A percentile compares a stretch with the other conserved stretches of the same genome.
Conservation (phyloP, 1,140 invertebrate species). For the Macrocentrus cingulum region DNA sequence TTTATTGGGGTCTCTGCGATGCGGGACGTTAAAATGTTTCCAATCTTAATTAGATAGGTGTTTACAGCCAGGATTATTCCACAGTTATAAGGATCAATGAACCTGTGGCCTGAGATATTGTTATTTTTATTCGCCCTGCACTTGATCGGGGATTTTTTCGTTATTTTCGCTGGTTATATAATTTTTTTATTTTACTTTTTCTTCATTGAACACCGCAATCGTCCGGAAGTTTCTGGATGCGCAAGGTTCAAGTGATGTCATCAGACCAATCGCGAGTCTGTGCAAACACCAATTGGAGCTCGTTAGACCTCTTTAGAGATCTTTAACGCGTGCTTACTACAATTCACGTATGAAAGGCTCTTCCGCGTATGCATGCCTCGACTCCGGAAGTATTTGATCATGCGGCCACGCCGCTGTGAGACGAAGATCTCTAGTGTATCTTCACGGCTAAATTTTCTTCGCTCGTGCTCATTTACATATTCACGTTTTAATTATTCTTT, state of each 20-base stretch:
- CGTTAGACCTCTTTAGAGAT: conserved; percentile 36
- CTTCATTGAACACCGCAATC: too few species aligned
- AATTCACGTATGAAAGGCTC: conserved; percentile 10
- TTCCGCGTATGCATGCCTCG: conserved; percentile 35
- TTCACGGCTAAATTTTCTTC: neutral
- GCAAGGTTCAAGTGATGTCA: too few species aligned
- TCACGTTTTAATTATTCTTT: too few species aligned
- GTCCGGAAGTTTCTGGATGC: too few species aligned
- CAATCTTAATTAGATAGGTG: conserved; percentile 61
- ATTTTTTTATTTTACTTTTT: too few species aligned
- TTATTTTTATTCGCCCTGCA: neutral
- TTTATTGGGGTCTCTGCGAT: conserved; percentile 48
- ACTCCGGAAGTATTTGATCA: conserved; percentile 21
- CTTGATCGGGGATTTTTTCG: too few species aligned
- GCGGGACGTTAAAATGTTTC: conserved; percentile 55
- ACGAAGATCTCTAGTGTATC: neutral
- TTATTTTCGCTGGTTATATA: too few species aligned
- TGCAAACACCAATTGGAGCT: conserved; percentile 25
- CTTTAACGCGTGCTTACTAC: conserved; percentile 32
- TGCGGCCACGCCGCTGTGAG: conserved; percentile 41
- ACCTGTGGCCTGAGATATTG: neutral
- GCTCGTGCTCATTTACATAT: too few species aligned
- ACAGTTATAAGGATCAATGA: conserved; percentile 23
- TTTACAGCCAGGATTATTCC: conserved; percentile 56
- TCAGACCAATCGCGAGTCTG: neutral